phyloP scores from a whole-genome alignment of 2,113 vertebrate species.

The Lepidothrix coronata region DNA sequence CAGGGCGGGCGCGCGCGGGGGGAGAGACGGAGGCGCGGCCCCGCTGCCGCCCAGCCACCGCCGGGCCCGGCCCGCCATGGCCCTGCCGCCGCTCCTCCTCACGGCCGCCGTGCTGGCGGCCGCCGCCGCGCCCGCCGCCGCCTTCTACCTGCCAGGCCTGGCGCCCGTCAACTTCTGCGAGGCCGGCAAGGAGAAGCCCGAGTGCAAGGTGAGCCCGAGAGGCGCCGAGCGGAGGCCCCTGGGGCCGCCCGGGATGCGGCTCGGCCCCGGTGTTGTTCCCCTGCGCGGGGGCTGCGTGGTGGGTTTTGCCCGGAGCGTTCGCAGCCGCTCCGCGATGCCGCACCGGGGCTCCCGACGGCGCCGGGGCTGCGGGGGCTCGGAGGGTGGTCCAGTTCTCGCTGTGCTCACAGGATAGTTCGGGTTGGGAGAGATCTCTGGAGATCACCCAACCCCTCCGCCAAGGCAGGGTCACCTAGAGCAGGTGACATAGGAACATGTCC shows the following conservation, averaged over 20 bases:
- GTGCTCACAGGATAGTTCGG: not conserved
- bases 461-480: not conserved
- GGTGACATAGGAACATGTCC: not conserved
- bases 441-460: rapidly evolving
- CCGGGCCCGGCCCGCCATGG: not conserved
- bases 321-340: not conserved
- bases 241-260: not conserved
- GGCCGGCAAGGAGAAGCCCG: slow-evolving; percentile 53
- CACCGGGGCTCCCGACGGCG: not conserved
- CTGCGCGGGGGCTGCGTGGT: rapidly evolving
- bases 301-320: too few species aligned
- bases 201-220: slow-evolving; percentile 83
- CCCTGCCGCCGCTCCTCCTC: not conserved
- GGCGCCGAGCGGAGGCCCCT: not conserved
- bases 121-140: not conserved
- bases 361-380: not conserved
- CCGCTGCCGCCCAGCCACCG: not conserved
- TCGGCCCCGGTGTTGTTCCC: not conserved
- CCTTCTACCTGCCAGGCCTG: slow-evolving; percentile 95
- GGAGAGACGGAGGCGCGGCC: not conserved
- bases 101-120: slow-evolving; percentile 4
- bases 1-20: not conserved
- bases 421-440: not conserved
- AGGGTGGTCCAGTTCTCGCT: rapidly evolving
- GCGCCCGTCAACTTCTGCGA: slow-evolving; percentile 95